These are phyloP conservation scores for Rattus rattus DNA, from an alignment of 2,113 vertebrate species.

Conservation along the genomic window DNA sequence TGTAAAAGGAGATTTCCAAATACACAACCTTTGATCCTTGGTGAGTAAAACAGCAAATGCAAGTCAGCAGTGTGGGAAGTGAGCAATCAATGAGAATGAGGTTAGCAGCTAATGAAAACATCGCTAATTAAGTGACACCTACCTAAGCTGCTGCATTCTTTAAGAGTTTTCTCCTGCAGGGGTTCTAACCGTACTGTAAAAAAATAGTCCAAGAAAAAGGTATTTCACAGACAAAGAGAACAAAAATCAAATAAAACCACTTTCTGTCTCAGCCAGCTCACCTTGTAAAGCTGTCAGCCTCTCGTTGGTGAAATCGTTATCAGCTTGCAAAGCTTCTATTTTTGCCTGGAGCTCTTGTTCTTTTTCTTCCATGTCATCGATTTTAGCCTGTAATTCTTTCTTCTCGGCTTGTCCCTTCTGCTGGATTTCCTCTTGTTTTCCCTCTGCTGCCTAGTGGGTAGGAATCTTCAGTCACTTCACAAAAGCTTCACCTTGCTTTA, in stretches of 20 bases:
- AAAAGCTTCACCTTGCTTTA: constrained; percentile 10
- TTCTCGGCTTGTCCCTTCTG: constrained; percentile 95
- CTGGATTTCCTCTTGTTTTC: constrained; percentile 95
- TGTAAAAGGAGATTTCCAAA: constrained; percentile 37
- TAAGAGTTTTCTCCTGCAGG: constrained; percentile 98
- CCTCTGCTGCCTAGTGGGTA: constrained; percentile 91
- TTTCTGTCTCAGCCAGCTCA: constrained; percentile 84
- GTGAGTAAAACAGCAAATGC: constrained; percentile 31
- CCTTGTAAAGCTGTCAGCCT: constrained; percentile 97
- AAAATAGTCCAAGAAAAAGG: constrained; percentile 92
- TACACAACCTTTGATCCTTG: neutral
- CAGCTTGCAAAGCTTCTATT: constrained; percentile 98
- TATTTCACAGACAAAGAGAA: constrained; percentile 88
- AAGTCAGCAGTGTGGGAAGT: neutral
- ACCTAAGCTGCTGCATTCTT: constrained; percentile 98
- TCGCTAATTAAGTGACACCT: constrained; percentile 88
- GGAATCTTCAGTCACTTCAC: constrained; percentile 43
- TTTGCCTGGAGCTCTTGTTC: constrained; percentile 98
- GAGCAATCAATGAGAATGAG: neutral
- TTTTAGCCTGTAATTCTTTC: constrained; percentile 94
- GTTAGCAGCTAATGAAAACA: constrained; percentile 60
- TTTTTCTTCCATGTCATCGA: constrained; percentile 99
- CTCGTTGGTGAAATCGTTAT: constrained; percentile 99
- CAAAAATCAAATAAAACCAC: constrained; percentile 65
- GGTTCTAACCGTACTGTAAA: constrained; percentile 98